Evolutionary conservation across 2,797 vertebrate species (phyloP), one percentile per base, ranked within the genome.

Genomic region (Manis pentadactyla): DNA sequence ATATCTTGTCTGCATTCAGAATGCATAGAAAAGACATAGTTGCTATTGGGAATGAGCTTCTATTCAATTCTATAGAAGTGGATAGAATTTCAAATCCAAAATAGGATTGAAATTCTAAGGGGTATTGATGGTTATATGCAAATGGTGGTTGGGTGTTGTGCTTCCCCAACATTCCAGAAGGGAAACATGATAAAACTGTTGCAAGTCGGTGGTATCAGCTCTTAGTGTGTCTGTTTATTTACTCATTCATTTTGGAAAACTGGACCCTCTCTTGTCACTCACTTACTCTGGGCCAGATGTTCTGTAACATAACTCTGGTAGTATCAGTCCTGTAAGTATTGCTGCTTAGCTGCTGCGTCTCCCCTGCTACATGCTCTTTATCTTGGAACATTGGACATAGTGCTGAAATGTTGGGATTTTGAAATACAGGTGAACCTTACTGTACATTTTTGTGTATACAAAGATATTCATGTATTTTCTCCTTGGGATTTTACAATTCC

Each of bases 1-100:
- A 27, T 90, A 37, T 83, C 29, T 85, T 90, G 77, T 25, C 34
- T 89, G 57, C 66, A 78, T 90, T 96, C n/a, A 85, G 10, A 93
- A 79, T 94, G 29, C 57, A 71, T 92, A 96, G 37, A 51, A 82
- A 86, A 83, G 82, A 89, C 11, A 17, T 39, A 29, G 27, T 93
- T 89, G 55, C 46, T 82, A 7, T 46, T 95, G 73, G 31, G n/a
- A 77, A 63, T 93, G 74, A 86, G 18, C 46, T 86, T 95, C 46
- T 93, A 18, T 64, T 37, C n/a, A 89, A 46, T 46, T 46, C 42
- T 46, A 10, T 10, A 46, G 42, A 46, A 46, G 42, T 46, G 8
- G 42, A 46, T 46, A 46, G 42, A 9, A 46, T 46, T 46, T 46
- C 42, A 46, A 75, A 79, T 93, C 53, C 21, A 79, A 77, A 73